Conservation (phyloP, 2,797 vertebrate species). For the Sebastes wilsoni region DNA sequence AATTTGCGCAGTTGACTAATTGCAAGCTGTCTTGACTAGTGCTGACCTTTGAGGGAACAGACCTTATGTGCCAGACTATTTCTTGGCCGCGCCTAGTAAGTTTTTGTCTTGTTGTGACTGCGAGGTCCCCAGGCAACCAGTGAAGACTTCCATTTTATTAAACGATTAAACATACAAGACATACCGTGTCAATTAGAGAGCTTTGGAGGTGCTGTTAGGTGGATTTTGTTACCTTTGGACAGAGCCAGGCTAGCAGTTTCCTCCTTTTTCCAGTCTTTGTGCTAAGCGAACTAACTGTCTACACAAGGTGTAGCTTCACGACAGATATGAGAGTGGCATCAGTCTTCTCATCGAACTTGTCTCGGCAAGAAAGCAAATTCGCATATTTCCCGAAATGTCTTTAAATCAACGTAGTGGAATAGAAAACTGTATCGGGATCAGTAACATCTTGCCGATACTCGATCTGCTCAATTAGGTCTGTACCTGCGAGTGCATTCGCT, state of each 20-base stretch:
- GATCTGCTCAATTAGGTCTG: neutral
- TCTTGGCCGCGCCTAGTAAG: too few species aligned
- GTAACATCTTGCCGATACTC: neutral
- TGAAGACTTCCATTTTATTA: too few species aligned
- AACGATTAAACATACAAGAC: neutral
- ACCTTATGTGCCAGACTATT: too few species aligned
- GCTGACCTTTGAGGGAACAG: too few species aligned
- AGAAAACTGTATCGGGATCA: neutral
- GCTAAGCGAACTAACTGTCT: neutral
- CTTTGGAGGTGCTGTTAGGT: neutral
- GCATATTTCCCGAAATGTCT: neutral
- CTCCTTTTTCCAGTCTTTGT: neutral
- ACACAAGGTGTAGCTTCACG: neutral
- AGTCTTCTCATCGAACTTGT: neutral
- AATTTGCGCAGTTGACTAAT: too few species aligned
- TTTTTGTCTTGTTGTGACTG: too few species aligned
- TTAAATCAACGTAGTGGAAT: neutral
- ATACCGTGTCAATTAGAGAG: rapidly evolving
- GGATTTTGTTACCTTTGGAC: neutral
- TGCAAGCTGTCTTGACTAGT: too few species aligned
- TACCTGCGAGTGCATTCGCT: neutral
- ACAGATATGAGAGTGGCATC: neutral
- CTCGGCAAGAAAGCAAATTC: neutral
- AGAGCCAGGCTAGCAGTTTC: neutral
- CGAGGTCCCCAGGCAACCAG: too few species aligned